Base-by-base conservation (phyloP, 2,888 invertebrate species). In the Deroplatys truncata region DNA sequence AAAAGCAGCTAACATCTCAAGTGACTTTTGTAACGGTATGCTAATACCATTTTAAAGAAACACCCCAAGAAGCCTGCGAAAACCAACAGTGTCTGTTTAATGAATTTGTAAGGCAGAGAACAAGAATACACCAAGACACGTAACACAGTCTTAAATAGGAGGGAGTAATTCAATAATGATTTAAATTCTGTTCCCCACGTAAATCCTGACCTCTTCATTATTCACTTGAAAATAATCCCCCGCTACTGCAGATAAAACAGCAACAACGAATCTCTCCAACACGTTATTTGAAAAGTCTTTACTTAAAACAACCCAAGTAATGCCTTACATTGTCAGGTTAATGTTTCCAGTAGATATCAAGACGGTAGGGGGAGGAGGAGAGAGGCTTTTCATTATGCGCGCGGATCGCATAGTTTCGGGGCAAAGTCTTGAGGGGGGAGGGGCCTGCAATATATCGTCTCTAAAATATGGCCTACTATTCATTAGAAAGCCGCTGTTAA, bases 401-500 rank as follows among this genome's bases (percentile, higher is more conserved):
- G 89, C 82, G 89, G 85, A 85, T 49, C 85, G 89, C 35, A 89
- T 43, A 85, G 85, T 35, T 35, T n/a, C 89, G 88, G n/a, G 56
- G 56, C 56, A 72, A 72, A 72, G 56, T 72, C 56, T 72, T 25
- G 56, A 72, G 56, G 20, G 56, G 56, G 56, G 56, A 72, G 56
- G 56, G 56, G 56, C 35, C 25, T 43, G 87, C 35, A 87, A 83
- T 87, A 87, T 87, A 87, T 91, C 89, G 89, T 86, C 90, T 84
- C 89, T 91, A 88, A 91, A 91, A 91, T 91, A 91, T 91, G 90
- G 91, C 88, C 90, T 84, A 88, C 91, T 90, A 91, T 91, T 91
- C 91, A 91, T 91, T 91, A 89, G 90, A 88, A 90, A 90, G 91
- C 90, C 91, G 91, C 91, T 89, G 91, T 90, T 89, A 91, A 90